Percentiles rank a stretch among this genome's conserved stretches.
Evolutionary conservation across 2,888 invertebrate species (phyloP).

Genomic region (Zygothrica quintamaculata): DNA sequence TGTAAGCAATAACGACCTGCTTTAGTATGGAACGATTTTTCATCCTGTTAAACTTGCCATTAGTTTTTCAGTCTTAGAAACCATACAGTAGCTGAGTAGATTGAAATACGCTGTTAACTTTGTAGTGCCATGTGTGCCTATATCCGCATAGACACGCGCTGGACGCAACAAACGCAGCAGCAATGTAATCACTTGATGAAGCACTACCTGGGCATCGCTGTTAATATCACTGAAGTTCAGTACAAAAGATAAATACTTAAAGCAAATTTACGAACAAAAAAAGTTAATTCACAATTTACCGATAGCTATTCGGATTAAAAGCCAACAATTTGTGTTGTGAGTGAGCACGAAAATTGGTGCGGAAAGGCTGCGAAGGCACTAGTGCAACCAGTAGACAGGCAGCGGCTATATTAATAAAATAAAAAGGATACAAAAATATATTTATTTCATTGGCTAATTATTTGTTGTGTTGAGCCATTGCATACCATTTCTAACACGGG

Average conservation of each 20-base stretch:
- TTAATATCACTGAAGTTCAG: constrained; percentile 85
- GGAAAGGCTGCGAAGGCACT: constrained; percentile 95
- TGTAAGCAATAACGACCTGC: no score
- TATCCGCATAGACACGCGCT: constrained; percentile 94
- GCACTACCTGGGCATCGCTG: constrained; percentile 87
- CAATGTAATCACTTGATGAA: constrained; percentile 90
- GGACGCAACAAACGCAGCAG: constrained; percentile 91
- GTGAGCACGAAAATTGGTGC: constrained; percentile 91
- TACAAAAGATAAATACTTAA: no score
- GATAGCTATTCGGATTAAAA: constrained; percentile 76
- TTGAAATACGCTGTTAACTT: constrained; percentile 97
- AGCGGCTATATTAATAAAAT: constrained; percentile 88
- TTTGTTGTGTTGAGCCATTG: constrained; percentile 8
- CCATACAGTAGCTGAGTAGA: constrained; percentile 95
- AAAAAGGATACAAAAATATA: background rate
- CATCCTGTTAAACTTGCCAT: constrained; percentile 87
- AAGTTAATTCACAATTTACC: constrained; percentile 52
- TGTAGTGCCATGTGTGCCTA: constrained; percentile 94
- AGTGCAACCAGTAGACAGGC: constrained; percentile 94
- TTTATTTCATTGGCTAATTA: background rate
- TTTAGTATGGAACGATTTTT: constrained; percentile 8
- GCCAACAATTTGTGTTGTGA: constrained; percentile 84
- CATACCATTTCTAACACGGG: constrained; percentile 92
- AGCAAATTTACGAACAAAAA: no score
- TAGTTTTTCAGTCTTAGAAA: constrained; percentile 95